Base-by-base conservation (phyloP, 2,888 invertebrate genomes). In the Spodoptera littoralis region DNA sequence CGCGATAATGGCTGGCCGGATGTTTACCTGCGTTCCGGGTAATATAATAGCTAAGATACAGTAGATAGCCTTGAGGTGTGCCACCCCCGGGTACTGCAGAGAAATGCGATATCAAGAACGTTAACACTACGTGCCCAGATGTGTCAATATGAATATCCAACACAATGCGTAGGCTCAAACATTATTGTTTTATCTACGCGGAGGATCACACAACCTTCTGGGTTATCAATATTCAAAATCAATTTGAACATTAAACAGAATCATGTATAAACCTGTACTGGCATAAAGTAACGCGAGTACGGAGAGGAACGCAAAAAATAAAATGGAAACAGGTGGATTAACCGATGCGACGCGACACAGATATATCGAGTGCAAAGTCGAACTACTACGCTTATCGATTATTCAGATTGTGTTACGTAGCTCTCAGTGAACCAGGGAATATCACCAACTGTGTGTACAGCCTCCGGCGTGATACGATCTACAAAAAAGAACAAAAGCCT, bases 1-100 rank as follows among this genome's bases (percentile, higher is more conserved):
- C 24, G 36, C 47, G 57, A 70, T 73, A 75, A 77, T 77, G 65
- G 64, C 44, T 51, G 59, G 47, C 65, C 77, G 73, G 77, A 77
- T 68, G 70, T 76, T 77, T 77, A 77, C 77, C 77, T 77, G 77
- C 70, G 77, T 61, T 67, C 46, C 9, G 61, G 70, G 65, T 62
- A 65, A 65, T 64, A 65, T 70, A 77, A 76, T 72, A 72, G 65
- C 45, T 48, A 53, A 64, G 73, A 71, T 61, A 62, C 44, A 71
- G 61, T 59, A 65, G 68, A 52, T 68, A 62, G 62, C 60, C 69
- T 53, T 57, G 64, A 68, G 54, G 57, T 57, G 60, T 60, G 12
- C 13, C 52, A 58, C 69, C 73, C 64, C 46, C 8, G 65, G 46
- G 72, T 52, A 61, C 47, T 50, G 56, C 50, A 65, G 69, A 73